Evolutionary conservation across 1,140 invertebrate genomes (phyloP).

Genomic region (Panagrolaimus sp.): DNA sequence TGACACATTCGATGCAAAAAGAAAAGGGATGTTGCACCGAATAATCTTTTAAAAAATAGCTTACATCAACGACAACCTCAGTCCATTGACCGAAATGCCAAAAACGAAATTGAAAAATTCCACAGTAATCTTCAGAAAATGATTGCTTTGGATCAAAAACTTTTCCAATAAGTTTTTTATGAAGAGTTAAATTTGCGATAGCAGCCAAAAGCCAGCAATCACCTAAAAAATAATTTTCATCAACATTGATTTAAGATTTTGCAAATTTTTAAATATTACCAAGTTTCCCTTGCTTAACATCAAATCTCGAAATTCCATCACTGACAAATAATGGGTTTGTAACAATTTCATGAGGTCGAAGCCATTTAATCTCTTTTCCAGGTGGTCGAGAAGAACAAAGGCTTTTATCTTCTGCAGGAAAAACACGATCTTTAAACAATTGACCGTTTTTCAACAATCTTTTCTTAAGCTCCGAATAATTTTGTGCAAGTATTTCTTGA

Average conservation of each 20-base stretch:
- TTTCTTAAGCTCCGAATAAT: no score
- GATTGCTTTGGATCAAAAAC: constrained; percentile 82
- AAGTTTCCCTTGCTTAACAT: constrained; percentile 72
- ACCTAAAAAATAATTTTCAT: no score
- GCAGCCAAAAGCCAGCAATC: constrained; percentile 96
- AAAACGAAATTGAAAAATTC: constrained; percentile 58
- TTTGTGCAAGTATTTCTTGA: no score
- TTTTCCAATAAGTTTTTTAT: constrained; percentile 80
- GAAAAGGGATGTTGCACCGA: no score
- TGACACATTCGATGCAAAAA: no score
- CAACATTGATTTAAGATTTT: no score
- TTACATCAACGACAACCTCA: constrained; percentile 69
- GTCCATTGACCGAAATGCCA: constrained; percentile 65
- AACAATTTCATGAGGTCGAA: constrained; percentile 61
- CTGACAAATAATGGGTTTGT: no score
- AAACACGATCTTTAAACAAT: constrained; percentile 69
- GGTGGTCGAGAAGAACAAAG: constrained; percentile 65
- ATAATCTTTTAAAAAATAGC: no score
- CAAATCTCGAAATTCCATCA: background rate
- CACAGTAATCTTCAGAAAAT: constrained; percentile 81
- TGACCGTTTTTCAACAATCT: no score
- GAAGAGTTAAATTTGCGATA: constrained; percentile 83
- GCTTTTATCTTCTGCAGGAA: constrained; percentile 65
- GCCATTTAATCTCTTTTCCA: constrained; percentile 60
- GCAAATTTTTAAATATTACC: no score